A percentile compares a stretch with the other conserved stretches of the same genome.
Evolutionary conservation across 2,797 vertebrate species (phyloP).

Genomic region (Scolopax bukidnonensis): DNA sequence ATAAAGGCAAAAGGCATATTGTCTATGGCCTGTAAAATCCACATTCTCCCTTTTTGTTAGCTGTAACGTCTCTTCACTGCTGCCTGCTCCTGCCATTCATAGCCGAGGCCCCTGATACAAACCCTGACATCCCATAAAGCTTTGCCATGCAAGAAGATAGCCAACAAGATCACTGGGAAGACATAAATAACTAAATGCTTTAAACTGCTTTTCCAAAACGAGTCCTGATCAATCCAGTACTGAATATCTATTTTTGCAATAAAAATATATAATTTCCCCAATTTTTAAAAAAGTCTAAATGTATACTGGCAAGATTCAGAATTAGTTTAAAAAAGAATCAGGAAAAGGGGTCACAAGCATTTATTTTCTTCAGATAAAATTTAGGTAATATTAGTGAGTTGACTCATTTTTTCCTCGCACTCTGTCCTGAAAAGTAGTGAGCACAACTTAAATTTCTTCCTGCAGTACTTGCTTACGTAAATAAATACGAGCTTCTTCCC

Average conservation of each 20-base stretch:
- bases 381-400: not conserved
- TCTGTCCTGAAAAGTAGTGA: not conserved
- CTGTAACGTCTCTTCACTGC: not conserved
- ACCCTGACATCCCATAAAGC: not conserved
- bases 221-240: not conserved
- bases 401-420: not conserved
- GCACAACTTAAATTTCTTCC: not conserved
- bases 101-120: not conserved
- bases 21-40: not conserved
- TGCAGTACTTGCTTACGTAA: not conserved
- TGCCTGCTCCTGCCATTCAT: not conserved
- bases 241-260: not conserved
- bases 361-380: not conserved
- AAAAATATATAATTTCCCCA: not conserved
- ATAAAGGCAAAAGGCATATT: not conserved
- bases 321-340: not conserved
- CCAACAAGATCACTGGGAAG: not conserved
- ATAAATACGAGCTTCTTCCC: not conserved
- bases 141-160: not conserved
- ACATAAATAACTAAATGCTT: not conserved
- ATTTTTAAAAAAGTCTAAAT: not conserved
- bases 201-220: not conserved
- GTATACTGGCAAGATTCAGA: not conserved
- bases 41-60: not conserved
- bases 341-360: not conserved